Conservation (phyloP, 2,113 vertebrate species). For the Ceyx cyanopectus region DNA sequence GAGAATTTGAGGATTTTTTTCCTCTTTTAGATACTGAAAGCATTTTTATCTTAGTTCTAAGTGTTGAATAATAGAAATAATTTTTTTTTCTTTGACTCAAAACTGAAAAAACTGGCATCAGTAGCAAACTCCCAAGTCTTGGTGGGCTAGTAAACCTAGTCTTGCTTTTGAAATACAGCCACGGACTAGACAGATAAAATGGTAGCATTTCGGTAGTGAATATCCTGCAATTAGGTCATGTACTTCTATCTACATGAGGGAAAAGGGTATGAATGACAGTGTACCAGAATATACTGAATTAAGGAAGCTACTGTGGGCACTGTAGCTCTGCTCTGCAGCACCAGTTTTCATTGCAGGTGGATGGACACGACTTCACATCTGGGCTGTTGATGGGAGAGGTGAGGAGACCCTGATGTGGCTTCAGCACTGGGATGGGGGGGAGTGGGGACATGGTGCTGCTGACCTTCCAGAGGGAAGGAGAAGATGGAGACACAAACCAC, state of each 20-base stretch:
- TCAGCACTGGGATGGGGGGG: neutral
- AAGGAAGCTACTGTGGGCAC: neutral
- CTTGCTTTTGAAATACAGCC: neutral
- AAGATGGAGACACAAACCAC: neutral
- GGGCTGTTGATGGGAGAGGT: neutral
- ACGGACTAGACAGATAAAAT: neutral
- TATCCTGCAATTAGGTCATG: neutral
- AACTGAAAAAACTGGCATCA: neutral
- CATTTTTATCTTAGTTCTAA: neutral
- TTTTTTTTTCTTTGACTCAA: neutral
- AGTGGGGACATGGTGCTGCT: neutral
- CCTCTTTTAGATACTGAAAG: neutral
- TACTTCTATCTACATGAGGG: neutral
- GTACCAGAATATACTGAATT: neutral
- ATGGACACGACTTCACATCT: neutral
- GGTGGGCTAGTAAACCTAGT: neutral
- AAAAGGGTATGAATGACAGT: neutral
- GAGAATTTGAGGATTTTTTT: neutral
- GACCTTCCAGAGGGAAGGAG: neutral
- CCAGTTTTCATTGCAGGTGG: neutral
- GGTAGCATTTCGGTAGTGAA: neutral
- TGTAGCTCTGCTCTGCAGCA: neutral
- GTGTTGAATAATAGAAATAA: neutral
- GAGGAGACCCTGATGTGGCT: neutral
- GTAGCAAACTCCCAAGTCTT: neutral